Conservation (phyloP, 2,113 vertebrate genomes). For the Scopus umbretta region DNA sequence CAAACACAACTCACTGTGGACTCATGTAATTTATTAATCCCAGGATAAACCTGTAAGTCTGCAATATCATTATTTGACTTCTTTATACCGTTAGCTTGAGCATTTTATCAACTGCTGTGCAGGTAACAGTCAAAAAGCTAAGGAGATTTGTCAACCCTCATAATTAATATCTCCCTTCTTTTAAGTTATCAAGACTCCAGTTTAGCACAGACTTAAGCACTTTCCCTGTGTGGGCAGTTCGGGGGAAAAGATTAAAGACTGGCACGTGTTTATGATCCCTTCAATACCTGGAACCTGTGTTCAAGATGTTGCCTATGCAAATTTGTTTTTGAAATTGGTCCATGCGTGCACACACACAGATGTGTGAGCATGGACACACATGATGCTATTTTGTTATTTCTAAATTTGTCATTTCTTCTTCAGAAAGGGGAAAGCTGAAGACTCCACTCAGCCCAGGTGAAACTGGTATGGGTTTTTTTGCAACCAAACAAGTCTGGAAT, state of each 20-base stretch:
- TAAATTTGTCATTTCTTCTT: neutral
- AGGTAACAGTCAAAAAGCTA: slow-evolving; percentile 58
- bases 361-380: neutral
- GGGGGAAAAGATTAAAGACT: neutral
- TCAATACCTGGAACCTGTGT: neutral
- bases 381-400: neutral
- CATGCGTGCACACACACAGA: accelerated
- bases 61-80: slow-evolving; percentile 56
- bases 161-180: slow-evolving; percentile 57
- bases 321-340: neutral
- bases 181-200: neutral
- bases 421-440: neutral
- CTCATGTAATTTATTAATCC: slow-evolving; percentile 60
- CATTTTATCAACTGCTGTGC: slow-evolving; percentile 56
- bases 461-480: neutral
- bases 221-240: neutral
- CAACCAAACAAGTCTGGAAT: neutral
- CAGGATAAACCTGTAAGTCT: slow-evolving; percentile 56
- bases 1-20: slow-evolving; percentile 39
- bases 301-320: neutral
- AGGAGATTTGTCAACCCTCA: slow-evolving; percentile 51
- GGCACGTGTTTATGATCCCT: neutral
- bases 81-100: slow-evolving; percentile 44
- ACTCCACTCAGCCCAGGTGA: neutral
- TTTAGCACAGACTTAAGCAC: neutral